Evolutionary conservation across 2,113 vertebrate genomes (phyloP).

Genomic region (Scortum barcoo): DNA sequence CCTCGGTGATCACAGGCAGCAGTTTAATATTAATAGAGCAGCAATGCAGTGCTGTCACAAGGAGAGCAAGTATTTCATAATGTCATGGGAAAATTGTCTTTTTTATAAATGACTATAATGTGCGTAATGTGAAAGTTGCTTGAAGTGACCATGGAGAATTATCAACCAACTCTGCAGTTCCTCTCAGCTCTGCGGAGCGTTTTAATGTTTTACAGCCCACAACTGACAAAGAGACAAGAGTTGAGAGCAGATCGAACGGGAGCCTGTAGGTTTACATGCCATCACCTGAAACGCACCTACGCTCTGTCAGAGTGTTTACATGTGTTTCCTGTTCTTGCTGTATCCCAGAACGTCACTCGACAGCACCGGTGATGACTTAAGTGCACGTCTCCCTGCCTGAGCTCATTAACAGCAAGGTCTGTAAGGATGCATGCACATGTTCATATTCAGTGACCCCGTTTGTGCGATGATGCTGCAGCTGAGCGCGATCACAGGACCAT

Average conservation of each 20-base stretch:
- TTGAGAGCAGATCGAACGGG: not conserved
- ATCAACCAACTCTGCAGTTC: not conserved
- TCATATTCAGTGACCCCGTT: constrained; percentile 50
- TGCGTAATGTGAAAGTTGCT: too few species aligned
- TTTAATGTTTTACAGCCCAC: not conserved
- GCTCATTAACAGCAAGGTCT: constrained; percentile 44
- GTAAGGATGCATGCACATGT: constrained; percentile 33
- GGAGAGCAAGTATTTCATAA: not conserved
- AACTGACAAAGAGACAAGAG: not conserved
- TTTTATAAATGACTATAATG: not conserved
- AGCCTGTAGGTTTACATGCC: not conserved
- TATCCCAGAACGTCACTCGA: constrained; percentile 2
- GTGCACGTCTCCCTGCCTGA: constrained; percentile 24
- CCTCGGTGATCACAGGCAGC: not conserved
- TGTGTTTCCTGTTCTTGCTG: constrained; percentile 2
- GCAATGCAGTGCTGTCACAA: not conserved
- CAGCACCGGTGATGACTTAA: constrained; percentile 12
- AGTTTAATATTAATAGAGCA: not conserved
- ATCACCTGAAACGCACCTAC: not conserved
- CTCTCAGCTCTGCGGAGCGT: not conserved
- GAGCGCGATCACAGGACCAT: constrained; percentile 34
- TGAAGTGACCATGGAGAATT: not conserved
- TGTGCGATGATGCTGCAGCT: constrained; percentile 26
- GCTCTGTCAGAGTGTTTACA: constrained; percentile 5
- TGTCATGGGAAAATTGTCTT: not conserved